Base-by-base conservation (phyloP, 1,140 invertebrate genomes). In the Dufourea novaeangliae region DNA sequence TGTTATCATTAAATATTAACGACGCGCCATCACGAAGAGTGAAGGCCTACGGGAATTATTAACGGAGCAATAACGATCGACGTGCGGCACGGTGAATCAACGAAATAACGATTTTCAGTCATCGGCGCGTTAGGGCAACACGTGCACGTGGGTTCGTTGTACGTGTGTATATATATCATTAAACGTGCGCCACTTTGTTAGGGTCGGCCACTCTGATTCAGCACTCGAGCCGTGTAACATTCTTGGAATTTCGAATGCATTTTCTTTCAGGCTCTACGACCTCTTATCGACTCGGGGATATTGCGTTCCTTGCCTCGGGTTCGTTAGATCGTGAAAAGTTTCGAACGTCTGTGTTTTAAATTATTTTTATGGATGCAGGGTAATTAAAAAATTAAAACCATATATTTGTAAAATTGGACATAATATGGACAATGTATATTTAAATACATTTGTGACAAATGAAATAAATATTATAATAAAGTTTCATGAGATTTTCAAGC, bases 101-200 rank as follows among this genome's bases (percentile, higher is more conserved):
- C 70, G 71, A 85, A 86, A 87, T 90, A 90, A 90, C 88, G 89
- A 90, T 90, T 90, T 89, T 86, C 86, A 89, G 85, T 89, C 87
- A 89, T 87, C 80, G 74, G 39, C 64, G 71, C 59, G 76, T 82
- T 81, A 79, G 46, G 57, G 63, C 63, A 84, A 83, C 82, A 79
- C 79, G 86, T 86, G 82, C 84, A 79, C 79, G 79, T 86, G 83
- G 80, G 62, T 79, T 84, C 73, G 68, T 88, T 70, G 71, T 75
- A 78, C 68, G 62, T 86, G 54, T 63, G 22, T 34, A 29, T 66
- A 61, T 59, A 46, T 75, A 79, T 82, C 50, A 68, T 44, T 71
- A 77, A 79, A 80, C 71, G 69, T 75, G 56, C 69, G 44, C 59
- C 66, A 69, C 56, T 77, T 77, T 39, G 57, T 50, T 66, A 66